Conservation (phyloP, 2,797 vertebrate species). For the Meriones psammophilus region DNA sequence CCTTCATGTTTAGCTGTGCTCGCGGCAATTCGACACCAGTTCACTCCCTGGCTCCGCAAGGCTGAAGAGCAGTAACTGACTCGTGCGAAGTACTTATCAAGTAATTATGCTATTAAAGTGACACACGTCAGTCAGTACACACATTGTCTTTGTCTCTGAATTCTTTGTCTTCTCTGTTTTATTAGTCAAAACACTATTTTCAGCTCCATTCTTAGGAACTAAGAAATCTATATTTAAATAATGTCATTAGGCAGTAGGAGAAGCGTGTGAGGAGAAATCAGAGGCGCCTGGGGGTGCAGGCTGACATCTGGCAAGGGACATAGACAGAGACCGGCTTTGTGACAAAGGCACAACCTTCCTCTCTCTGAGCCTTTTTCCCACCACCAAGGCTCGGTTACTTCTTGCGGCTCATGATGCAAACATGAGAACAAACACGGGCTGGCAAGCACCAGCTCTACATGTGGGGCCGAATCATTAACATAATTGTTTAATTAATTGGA, state of each 20-base stretch:
- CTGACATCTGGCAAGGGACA: conserved; percentile 65
- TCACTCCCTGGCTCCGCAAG: conserved; percentile 53
- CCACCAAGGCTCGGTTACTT: background rate
- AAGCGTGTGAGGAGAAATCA: conserved; percentile 80
- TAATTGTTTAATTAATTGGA: conserved; percentile 6
- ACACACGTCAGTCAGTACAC: conserved; percentile 81
- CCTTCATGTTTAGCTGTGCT: conserved; percentile 50
- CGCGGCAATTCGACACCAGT: conserved; percentile 40
- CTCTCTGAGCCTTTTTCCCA: conserved; percentile 31
- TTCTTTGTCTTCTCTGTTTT: conserved; percentile 85
- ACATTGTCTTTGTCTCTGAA: conserved; percentile 80
- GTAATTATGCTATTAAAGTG: conserved; percentile 84
- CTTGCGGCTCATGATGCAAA: conserved; percentile 46
- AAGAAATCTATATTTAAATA: conserved; percentile 85
- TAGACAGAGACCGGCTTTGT: conserved; percentile 79
- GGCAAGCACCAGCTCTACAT: background rate
- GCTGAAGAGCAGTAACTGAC: conserved; percentile 79
- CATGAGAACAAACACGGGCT: conserved; percentile 43
- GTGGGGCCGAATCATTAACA: background rate
- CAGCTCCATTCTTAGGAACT: conserved; percentile 79
- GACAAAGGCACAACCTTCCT: conserved; percentile 71
- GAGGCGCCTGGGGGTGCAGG: conserved; percentile 78
- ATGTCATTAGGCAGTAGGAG: conserved; percentile 83
- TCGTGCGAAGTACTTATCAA: conserved; percentile 77
- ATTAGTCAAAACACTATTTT: conserved; percentile 88